Evolutionary conservation across 64 coral and sea anemone genomes (phyloP).

Genomic region (Stichodactyla mertensii): DNA sequence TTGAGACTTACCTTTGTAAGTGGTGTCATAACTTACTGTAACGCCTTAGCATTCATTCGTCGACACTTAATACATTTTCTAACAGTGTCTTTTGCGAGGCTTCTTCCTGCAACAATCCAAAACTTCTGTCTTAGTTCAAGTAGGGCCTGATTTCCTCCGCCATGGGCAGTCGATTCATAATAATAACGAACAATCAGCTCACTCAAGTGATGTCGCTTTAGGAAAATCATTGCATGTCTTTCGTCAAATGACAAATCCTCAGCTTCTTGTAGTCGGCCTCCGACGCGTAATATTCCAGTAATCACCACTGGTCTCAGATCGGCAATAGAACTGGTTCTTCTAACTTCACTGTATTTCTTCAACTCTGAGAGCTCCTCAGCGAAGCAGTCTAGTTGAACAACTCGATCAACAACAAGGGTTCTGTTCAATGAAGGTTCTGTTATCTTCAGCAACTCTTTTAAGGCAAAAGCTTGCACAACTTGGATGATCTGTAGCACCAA

Average conservation of each 20-base stretch:
- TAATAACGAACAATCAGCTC: slow-evolving; percentile 52
- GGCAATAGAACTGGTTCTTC: slow-evolving; percentile 27
- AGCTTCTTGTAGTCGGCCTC: slow-evolving; percentile 61
- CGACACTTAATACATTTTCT: slow-evolving; percentile 46
- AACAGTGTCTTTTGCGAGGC: slow-evolving; percentile 45
- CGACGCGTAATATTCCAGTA: slow-evolving; percentile 39
- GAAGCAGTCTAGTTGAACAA: slow-evolving; percentile 41
- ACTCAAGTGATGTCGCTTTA: slow-evolving; percentile 34
- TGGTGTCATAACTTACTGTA: slow-evolving; percentile 64
- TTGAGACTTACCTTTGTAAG: slow-evolving; percentile 41
- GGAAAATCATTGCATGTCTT: slow-evolving; percentile 32
- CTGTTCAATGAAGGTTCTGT: too few relatives aligned
- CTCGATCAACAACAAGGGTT: slow-evolving; percentile 21
- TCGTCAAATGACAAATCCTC: slow-evolving; percentile 51
- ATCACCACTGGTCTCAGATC: slow-evolving; percentile 29
- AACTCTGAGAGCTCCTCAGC: slow-evolving; percentile 46
- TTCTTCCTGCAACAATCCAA: slow-evolving; percentile 1
- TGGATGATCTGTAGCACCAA: slow-evolving; percentile 15
- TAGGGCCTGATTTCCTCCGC: slow-evolving; percentile 57
- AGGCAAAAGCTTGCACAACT: slow-evolving; percentile 34
- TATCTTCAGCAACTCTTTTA: slow-evolving; percentile 1
- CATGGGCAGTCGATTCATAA: slow-evolving; percentile 37
- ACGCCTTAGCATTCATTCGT: slow-evolving; percentile 51
- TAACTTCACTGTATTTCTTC: slow-evolving; percentile 50
- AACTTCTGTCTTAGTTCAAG: slow-evolving; percentile 35